Base-by-base conservation (phyloP, 2,888 invertebrate species). In the Ferrisia virgata region DNA sequence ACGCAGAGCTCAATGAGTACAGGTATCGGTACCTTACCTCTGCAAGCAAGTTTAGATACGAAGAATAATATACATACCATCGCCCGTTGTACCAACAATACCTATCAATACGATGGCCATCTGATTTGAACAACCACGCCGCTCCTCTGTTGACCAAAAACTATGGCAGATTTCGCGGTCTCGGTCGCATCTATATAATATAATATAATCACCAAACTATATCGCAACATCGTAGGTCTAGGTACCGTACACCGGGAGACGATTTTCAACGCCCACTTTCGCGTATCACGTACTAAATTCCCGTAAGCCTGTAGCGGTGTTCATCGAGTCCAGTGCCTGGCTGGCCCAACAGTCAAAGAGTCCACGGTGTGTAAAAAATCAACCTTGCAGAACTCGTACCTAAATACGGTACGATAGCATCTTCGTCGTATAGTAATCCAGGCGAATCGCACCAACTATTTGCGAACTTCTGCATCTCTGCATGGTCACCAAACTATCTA, bases 281-380 rank as follows among this genome's bases (percentile, higher is more conserved):
- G 72, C 72, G 72, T 72, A 72, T 72, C 72, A 72, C 72, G 72
- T 72, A 72, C 72, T 18, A 33, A 33, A 33, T 33, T 72, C 72
- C 72, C 72, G 72, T 72, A 72, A 72, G 25, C 22, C 33, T 33
- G 22, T 33, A 33, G 72, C 72, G 72, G 33, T 72, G 64, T 11
- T 5, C 11, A 64, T 9, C 15, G 28, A 64, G 64, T 11, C 28
- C 64, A 64, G 64, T 64, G n/a, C n/a, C n/a, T 4, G 11, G 18
- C 53, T n/a, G 15, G 53, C 53, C 47, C 22, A 58, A 6, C 58
- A 47, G 13, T 47, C 18, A 4, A 13, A 6, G 58, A 58, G 18
- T 22, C 58, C 22, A 18, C 25, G 18, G 9, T 58, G 58, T 31
- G 64, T 15, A 31, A 33, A n/a, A 72, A 72, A 33, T 33, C 72